A percentile compares a stretch with the other conserved stretches of the same genome.
phyloP scores from a whole-genome alignment of 2,113 vertebrate genomes.

The Bufo gargarizans region DNA sequence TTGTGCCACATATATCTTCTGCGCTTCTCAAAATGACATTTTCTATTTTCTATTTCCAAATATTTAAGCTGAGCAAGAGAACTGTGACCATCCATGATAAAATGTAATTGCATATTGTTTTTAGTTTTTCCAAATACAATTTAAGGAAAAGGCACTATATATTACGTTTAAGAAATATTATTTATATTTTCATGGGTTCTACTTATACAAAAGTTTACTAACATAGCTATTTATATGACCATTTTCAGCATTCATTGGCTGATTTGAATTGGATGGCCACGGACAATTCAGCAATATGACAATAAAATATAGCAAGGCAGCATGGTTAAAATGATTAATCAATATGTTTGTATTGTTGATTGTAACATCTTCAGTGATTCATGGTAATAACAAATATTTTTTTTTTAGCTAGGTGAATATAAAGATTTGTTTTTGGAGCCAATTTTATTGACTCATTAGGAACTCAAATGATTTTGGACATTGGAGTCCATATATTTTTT shows the following conservation, averaged over 20 bases:
- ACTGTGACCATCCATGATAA: slow-evolving; percentile 50
- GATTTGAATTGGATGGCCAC: neutral
- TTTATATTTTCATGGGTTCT: slow-evolving; percentile 32
- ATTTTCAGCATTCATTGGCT: neutral
- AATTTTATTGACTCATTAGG: neutral
- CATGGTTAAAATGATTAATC: neutral
- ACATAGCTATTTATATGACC: neutral
- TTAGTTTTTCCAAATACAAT: slow-evolving; percentile 31
- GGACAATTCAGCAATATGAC: neutral
- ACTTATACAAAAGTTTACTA: neutral
- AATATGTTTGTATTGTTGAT: neutral
- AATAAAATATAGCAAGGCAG: neutral
- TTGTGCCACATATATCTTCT: slow-evolving; percentile 50
- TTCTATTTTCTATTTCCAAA: slow-evolving; percentile 52
- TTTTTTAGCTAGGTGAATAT: neutral
- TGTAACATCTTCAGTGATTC: neutral
- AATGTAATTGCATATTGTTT: slow-evolving; percentile 43
- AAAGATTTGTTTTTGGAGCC: neutral
- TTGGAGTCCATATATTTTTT: no score
- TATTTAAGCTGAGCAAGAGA: slow-evolving; percentile 50
- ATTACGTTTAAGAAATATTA: slow-evolving; percentile 29
- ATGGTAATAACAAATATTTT: neutral
- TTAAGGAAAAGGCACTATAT: slow-evolving; percentile 25
- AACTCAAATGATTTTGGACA: no score
- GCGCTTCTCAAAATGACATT: slow-evolving; percentile 48